phyloP scores from a whole-genome alignment of 2,113 vertebrate genomes.

The Hippocampus abdominalis region DNA sequence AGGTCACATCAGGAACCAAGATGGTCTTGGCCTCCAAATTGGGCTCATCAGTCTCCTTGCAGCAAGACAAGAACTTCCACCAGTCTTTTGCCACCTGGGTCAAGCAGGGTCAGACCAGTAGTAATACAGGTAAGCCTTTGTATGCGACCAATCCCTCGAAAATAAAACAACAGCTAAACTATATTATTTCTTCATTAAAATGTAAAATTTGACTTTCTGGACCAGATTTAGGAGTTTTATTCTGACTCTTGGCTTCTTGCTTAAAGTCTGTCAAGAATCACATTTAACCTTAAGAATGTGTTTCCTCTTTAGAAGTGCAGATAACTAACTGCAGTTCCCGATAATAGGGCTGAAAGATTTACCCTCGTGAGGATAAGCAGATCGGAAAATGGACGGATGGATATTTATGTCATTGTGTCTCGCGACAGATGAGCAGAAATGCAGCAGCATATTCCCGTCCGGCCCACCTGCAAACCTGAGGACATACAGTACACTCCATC shows the following conservation, averaged over 20 bases:
- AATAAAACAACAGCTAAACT: too few species aligned
- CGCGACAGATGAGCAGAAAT: slow-evolving; percentile 81
- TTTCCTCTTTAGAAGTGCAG: too few species aligned
- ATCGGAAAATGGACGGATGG: too few species aligned
- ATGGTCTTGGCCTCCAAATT: slow-evolving; percentile 92
- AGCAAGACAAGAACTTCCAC: slow-evolving; percentile 97
- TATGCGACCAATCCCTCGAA: background rate
- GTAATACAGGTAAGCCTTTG: slow-evolving; percentile 73
- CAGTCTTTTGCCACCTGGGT: slow-evolving; percentile 98
- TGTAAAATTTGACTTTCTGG: too few species aligned
- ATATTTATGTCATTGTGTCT: background rate
- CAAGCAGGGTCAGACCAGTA: slow-evolving; percentile 89
- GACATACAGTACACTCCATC: slow-evolving; percentile 93
- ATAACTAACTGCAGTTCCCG: too few species aligned
- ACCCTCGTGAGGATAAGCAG: too few species aligned
- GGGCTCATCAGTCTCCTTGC: slow-evolving; percentile 89
- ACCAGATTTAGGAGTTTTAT: too few species aligned
- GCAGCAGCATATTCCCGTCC: slow-evolving; percentile 90
- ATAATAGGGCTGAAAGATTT: too few species aligned
- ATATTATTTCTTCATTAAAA: too few species aligned
- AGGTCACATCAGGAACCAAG: slow-evolving; percentile 84
- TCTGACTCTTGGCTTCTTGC: too few species aligned
- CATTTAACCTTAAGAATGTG: too few species aligned
- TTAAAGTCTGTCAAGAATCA: too few species aligned
- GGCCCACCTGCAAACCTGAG: slow-evolving; percentile 84